Conservation (phyloP, 2,888 invertebrate genomes). For the Amorpha juglandis region DNA sequence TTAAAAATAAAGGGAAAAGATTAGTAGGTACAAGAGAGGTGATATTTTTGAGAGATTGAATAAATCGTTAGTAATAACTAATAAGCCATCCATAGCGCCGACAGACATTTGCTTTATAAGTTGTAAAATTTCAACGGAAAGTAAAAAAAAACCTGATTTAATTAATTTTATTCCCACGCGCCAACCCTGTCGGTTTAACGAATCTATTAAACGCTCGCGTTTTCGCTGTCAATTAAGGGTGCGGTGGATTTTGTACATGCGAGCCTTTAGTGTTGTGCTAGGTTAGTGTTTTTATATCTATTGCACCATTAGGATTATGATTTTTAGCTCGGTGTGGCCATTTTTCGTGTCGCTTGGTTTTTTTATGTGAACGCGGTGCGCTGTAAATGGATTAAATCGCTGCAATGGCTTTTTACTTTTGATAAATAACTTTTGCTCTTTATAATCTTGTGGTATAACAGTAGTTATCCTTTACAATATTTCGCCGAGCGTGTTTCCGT, state of each 20-base stretch:
- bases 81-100: no score
- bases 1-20: no score
- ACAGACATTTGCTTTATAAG: no score
- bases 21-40: no score
- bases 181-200: conserved; percentile 23
- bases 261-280: conserved; percentile 17
- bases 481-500: no score
- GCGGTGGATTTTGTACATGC: conserved; percentile 15
- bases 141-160: neutral
- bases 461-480: no score
- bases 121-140: neutral
- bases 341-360: neutral
- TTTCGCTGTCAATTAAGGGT: conserved; percentile 25
- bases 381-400: neutral
- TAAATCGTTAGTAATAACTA: no score
- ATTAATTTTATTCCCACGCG: neutral
- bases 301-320: conserved; percentile 4
- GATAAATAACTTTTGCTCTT: no score
- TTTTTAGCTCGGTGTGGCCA: neutral
- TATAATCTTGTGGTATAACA: no score
- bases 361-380: neutral
- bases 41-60: no score
- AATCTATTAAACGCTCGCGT: conserved; percentile 32
- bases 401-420: neutral
- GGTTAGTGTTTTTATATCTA: conserved; percentile 16